Evolutionary conservation across 92 coral and sea anemone genomes (phyloP), one percentile per base, ranked within the genome.

Genomic region (Actinernus sp.): DNA sequence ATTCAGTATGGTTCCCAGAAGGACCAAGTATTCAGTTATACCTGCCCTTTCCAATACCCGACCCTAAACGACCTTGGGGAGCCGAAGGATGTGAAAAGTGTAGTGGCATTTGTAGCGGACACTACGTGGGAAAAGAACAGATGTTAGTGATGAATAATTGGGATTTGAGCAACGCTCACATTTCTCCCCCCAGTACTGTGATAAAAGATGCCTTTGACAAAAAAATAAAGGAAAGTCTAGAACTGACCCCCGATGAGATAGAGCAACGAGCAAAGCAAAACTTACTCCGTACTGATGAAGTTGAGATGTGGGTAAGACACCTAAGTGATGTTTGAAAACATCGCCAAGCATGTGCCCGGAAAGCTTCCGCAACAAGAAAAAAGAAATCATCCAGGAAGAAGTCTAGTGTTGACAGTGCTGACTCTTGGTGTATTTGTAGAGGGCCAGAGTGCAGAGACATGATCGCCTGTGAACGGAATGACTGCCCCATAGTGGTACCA

Each of bases 381-480:
- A 33, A 18, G 46, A 59, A 71, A 25, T 30, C 36, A 45, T 2
- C 2, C 8, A 20, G 36, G 38, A 75, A 51, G 55, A 66, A 65
- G 76, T 31, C 57, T 58, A 33, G 65, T 45, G 31, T 27, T 57
- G 55, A 20, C 62, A 62, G 39, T 17, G 26, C 60, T 31, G 76
- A 54, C 55, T 81, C 70, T 59, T 73, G 82, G 76, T 73, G 88
- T 58, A 61, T 68, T 53, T 73, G 88, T 55, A 76, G 82, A 32
- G 75, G 88, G 26, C 76, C 76, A 10, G 81, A 72, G 55, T 61
- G 61, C 46, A 70, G 75, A 64, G 68, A 73, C 53, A 71, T 62
- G 65, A 47, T 74, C 26, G 65, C 59, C 7, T 76, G 74, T 41
- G 73, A 63, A 49, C 26, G 12, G 19, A 18, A 51, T 20, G 14